phyloP scores from a whole-genome alignment of 2,797 vertebrate genomes.

The Adelosebastes latens region DNA sequence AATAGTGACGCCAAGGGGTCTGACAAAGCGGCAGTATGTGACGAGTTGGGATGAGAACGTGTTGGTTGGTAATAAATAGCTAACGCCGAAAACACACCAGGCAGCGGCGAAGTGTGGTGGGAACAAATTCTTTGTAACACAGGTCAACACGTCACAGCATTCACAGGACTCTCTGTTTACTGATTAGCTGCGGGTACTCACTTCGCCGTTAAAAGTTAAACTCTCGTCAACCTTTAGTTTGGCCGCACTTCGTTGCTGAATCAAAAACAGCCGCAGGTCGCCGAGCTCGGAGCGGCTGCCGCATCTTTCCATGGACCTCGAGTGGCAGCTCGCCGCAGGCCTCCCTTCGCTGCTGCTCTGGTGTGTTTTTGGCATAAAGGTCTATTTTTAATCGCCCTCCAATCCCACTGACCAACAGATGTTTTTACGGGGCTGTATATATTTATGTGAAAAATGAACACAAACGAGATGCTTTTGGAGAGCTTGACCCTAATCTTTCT shows the following conservation, averaged over 20 bases:
- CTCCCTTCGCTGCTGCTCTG: neutral
- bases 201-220: neutral
- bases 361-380: neutral
- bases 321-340: too few relatives aligned
- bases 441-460: neutral
- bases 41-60: too few relatives aligned
- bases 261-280: too few relatives aligned
- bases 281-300: too few relatives aligned
- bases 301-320: too few relatives aligned
- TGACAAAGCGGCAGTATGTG: too few relatives aligned
- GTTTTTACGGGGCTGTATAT: neutral
- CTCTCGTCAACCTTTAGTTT: neutral
- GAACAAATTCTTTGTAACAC: too few relatives aligned
- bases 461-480: conserved; percentile 18
- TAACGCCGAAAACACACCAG: neutral
- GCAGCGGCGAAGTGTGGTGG: too few relatives aligned
- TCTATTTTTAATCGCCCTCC: neutral
- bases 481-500: neutral
- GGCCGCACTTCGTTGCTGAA: neutral
- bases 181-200: too few relatives aligned
- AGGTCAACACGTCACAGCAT: too few relatives aligned
- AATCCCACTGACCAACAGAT: neutral
- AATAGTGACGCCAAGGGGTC: too few relatives aligned
- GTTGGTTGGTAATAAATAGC: neutral
- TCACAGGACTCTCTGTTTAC: too few relatives aligned